Conservation (phyloP, 2,888 invertebrate genomes). For the Xestia c-nigrum region DNA sequence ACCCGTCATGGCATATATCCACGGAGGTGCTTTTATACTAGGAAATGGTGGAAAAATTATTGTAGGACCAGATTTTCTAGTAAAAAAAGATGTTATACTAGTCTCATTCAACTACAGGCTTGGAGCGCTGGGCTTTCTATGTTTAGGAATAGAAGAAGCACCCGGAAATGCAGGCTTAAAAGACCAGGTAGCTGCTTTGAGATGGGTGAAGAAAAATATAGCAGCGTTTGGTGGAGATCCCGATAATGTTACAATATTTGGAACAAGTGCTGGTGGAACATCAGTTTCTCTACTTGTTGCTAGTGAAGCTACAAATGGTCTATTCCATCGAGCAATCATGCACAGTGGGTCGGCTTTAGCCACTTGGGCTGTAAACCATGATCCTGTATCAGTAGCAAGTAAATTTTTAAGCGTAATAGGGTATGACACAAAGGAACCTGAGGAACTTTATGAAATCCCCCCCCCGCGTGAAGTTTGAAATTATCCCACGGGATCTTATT, state of each 20-base stretch:
- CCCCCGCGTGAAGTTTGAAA: too few species aligned
- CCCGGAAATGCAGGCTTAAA: conserved; percentile 86
- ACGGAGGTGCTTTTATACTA: conserved; percentile 81
- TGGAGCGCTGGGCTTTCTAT: conserved; percentile 83
- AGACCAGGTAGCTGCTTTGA: conserved; percentile 84
- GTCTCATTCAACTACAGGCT: conserved; percentile 85
- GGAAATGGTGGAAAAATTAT: conserved; percentile 82
- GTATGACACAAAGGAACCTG: conserved; percentile 76
- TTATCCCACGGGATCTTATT: too few species aligned
- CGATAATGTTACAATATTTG: conserved; percentile 83
- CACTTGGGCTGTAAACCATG: conserved; percentile 80
- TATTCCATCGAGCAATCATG: conserved; percentile 83
- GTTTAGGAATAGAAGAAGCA: conserved; percentile 82
- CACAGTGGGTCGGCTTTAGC: conserved; percentile 83
- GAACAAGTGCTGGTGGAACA: conserved; percentile 84
- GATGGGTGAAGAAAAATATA: conserved; percentile 85
- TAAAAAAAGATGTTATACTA: conserved; percentile 79
- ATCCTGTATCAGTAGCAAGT: conserved; percentile 80
- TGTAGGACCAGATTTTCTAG: conserved; percentile 78
- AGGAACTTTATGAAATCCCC: conserved; percentile 80
- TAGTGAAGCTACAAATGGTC: conserved; percentile 77
- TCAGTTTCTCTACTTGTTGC: conserved; percentile 79
- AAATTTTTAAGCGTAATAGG: conserved; percentile 79
- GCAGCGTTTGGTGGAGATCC: conserved; percentile 85
- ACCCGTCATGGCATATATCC: conserved; percentile 84